phyloP scores from a whole-genome alignment of 2,888 invertebrate genomes.

The Lomographa bimaculata region DNA sequence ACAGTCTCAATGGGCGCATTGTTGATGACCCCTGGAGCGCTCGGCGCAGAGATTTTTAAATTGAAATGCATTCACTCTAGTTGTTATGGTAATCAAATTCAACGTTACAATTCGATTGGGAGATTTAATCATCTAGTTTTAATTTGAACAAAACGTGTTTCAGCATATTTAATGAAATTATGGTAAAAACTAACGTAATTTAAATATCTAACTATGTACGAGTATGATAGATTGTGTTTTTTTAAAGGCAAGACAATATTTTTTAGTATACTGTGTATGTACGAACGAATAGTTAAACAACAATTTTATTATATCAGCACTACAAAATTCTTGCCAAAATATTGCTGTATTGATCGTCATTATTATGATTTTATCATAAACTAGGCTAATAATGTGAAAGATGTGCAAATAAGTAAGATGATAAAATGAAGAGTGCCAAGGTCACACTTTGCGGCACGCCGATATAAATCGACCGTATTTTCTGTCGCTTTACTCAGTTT shows the following conservation, averaged over 20 bases:
- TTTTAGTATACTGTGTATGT: no score
- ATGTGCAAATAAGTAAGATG: constrained; percentile 26
- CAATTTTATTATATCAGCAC: no score
- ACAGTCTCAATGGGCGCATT: constrained; percentile 49
- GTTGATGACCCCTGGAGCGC: constrained; percentile 37
- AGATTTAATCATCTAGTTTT: constrained; percentile 23
- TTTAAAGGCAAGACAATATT: no score
- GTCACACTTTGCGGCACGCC: constrained; percentile 38
- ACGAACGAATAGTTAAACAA: no score
- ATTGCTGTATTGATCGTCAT: constrained; percentile 17
- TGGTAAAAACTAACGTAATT: no score
- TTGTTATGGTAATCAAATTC: constrained; percentile 54
- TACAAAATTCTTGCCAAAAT: no score
- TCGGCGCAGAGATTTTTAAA: constrained; percentile 47
- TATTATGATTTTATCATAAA: constrained; percentile 21
- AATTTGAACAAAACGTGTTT: constrained; percentile 22
- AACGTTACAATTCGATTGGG: constrained; percentile 39
- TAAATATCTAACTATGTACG: no score
- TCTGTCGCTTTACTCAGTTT: constrained; percentile 41
- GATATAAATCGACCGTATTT: constrained; percentile 30
- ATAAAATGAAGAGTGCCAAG: constrained; percentile 35
- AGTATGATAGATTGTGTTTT: no score
- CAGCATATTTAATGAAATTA: constrained; percentile 20
- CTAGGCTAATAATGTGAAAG: constrained; percentile 18
- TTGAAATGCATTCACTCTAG: constrained; percentile 51